These are phyloP conservation scores for Plebejus argus DNA, from an alignment of 2,888 invertebrate species.

Conservation along the genomic window DNA sequence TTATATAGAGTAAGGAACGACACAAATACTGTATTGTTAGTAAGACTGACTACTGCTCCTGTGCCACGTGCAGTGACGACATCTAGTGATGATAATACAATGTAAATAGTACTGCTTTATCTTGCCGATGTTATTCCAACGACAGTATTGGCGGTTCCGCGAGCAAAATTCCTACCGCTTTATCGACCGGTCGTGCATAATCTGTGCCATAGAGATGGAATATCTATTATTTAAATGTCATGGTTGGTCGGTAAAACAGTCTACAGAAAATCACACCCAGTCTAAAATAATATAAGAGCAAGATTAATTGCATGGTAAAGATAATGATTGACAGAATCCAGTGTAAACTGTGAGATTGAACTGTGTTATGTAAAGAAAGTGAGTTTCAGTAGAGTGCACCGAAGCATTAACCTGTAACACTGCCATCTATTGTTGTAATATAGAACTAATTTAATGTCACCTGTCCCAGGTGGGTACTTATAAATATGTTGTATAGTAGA, in stretches of 20 bases:
- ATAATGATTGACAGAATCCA: background rate
- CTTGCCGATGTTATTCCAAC: slow-evolving; percentile 10
- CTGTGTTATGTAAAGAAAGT: slow-evolving; percentile 8
- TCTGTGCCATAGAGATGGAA: background rate
- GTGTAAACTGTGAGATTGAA: background rate
- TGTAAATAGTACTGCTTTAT: slow-evolving; percentile 21
- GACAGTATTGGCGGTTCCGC: background rate
- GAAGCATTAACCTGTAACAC: slow-evolving; percentile 35
- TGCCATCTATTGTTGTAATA: slow-evolving; percentile 31
- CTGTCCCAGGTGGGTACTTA: slow-evolving; percentile 24
- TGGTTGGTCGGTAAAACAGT: background rate
- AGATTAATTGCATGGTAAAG: background rate
- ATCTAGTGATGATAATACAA: background rate
- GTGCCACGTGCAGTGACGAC: background rate
- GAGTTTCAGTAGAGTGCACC: slow-evolving; percentile 28
- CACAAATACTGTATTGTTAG: background rate
- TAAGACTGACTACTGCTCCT: slow-evolving; percentile 15
- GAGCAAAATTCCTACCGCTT: background rate
- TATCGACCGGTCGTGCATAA: background rate
- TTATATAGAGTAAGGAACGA: slow-evolving; percentile 3
- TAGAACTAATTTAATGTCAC: slow-evolving; percentile 28
- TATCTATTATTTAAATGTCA: background rate
- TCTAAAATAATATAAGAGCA: background rate
- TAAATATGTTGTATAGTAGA: slow-evolving; percentile 32
- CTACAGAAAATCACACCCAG: background rate